Percentiles rank a stretch among this genome's conserved stretches.
Conservation (phyloP, 2,797 vertebrate genomes). For the Synanceia verrucosa region DNA sequence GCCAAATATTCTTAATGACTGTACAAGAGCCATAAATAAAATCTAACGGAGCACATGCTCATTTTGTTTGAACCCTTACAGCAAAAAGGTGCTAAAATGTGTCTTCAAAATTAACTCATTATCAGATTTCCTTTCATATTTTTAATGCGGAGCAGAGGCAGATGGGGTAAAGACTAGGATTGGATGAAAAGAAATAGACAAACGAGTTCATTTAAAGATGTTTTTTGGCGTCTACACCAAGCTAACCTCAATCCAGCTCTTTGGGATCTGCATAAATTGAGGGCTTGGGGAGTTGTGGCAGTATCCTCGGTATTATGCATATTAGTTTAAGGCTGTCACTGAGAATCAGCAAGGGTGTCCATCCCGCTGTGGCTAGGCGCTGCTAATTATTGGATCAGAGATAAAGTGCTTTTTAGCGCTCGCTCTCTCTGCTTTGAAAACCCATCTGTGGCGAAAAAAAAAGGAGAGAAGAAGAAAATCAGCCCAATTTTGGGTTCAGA, state of each 20-base stretch:
- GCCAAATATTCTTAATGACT: constrained; percentile 8
- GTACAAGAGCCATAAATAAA: constrained; percentile 1
- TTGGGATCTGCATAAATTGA: constrained; percentile 87
- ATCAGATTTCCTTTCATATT: constrained; percentile 35
- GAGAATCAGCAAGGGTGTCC: constrained; percentile 82
- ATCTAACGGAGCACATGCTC: not conserved
- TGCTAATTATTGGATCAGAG: constrained; percentile 86
- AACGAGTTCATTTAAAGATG: constrained; percentile 79
- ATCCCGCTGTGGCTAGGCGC: constrained; percentile 77
- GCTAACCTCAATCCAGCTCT: constrained; percentile 82
- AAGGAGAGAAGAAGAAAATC: constrained; percentile 24
- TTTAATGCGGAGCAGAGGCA: constrained; percentile 26
- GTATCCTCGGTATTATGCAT: constrained; percentile 85
- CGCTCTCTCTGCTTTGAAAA: constrained; percentile 62
- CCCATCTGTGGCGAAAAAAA: constrained; percentile 29
- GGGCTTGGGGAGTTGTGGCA: constrained; percentile 78
- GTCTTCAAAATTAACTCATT: constrained; percentile 40
- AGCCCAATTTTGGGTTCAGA: constrained; percentile 62
- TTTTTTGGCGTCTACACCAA: constrained; percentile 74
- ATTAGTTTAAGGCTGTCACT: constrained; percentile 86
- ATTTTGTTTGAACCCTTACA: not conserved
- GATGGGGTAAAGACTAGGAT: constrained; percentile 51
- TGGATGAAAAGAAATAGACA: constrained; percentile 74
- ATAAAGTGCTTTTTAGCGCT: constrained; percentile 77
- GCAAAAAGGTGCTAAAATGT: constrained; percentile 18